A percentile compares a stretch with the other conserved stretches of the same genome.
Evolutionary conservation across 1,140 invertebrate genomes (phyloP).

Genomic region (Nylanderia fulva): DNA sequence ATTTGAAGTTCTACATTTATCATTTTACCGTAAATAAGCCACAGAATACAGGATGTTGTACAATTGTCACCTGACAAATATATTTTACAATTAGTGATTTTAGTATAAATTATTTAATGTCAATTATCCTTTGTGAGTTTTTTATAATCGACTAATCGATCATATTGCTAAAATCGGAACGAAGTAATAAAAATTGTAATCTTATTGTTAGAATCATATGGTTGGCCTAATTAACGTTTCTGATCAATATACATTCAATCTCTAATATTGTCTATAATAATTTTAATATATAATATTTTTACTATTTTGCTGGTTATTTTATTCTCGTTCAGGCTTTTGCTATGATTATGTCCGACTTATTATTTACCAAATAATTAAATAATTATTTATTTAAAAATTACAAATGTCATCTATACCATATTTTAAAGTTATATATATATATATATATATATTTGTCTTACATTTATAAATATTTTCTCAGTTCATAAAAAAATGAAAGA

Average conservation of each 20-base stretch:
- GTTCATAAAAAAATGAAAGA: background rate
- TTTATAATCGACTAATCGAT: background rate
- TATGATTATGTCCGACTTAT: background rate
- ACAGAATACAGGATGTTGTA: background rate
- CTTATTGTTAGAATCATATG: background rate
- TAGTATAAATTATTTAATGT: background rate
- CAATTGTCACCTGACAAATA: background rate
- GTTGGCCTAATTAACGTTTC: background rate
- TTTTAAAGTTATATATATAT: background rate
- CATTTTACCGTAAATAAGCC: background rate
- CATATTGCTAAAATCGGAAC: background rate
- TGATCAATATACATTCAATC: background rate
- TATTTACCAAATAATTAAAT: background rate
- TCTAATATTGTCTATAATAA: background rate
- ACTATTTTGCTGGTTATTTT: background rate
- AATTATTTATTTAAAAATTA: background rate
- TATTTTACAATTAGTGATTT: background rate
- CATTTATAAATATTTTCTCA: background rate
- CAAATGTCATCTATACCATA: background rate
- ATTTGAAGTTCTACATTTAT: constrained; percentile 1
- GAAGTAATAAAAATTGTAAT: background rate
- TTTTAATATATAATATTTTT: constrained; percentile 8
- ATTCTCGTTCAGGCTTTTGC: background rate
- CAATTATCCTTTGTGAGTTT: background rate
- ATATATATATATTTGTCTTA: background rate